A percentile compares a stretch with the other conserved stretches of the same genome.
Evolutionary conservation across 2,888 invertebrate species (phyloP).

Genomic region (Sphaerophoria taeniata): DNA sequence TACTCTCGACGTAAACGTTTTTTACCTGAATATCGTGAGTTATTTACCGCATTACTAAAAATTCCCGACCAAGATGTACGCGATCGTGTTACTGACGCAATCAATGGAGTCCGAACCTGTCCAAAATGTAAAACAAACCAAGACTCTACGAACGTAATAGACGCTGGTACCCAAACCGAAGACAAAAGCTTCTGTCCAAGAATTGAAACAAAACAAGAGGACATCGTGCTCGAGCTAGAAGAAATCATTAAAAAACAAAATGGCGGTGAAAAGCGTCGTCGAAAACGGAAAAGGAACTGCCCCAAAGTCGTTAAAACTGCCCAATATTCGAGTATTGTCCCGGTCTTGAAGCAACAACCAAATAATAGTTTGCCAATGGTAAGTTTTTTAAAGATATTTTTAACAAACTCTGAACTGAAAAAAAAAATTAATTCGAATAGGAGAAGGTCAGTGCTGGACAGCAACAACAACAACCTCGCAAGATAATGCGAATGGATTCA

Average conservation of each 20-base stretch:
- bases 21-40: slow-evolving; percentile 87
- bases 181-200: neutral
- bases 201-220: neutral
- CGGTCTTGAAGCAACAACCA: slow-evolving; percentile 36
- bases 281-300: slow-evolving; percentile 61
- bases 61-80: slow-evolving; percentile 80
- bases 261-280: slow-evolving; percentile 26
- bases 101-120: slow-evolving; percentile 76
- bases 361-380: neutral
- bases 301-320: slow-evolving; percentile 71
- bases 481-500: slow-evolving; percentile 35
- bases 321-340: slow-evolving; percentile 38
- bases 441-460: too few relatives aligned
- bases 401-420: neutral
- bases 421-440: too few relatives aligned
- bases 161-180: slow-evolving; percentile 49
- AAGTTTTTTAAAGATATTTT: neutral
- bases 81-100: slow-evolving; percentile 79
- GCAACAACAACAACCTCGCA: neutral
- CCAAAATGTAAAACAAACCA: slow-evolving; percentile 28
- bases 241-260: neutral
- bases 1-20: slow-evolving; percentile 52
- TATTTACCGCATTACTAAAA: slow-evolving; percentile 79
- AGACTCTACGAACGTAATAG: neutral
- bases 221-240: neutral